phyloP scores from a whole-genome alignment of 2,113 vertebrate genomes.

The Pionites leucogaster region DNA sequence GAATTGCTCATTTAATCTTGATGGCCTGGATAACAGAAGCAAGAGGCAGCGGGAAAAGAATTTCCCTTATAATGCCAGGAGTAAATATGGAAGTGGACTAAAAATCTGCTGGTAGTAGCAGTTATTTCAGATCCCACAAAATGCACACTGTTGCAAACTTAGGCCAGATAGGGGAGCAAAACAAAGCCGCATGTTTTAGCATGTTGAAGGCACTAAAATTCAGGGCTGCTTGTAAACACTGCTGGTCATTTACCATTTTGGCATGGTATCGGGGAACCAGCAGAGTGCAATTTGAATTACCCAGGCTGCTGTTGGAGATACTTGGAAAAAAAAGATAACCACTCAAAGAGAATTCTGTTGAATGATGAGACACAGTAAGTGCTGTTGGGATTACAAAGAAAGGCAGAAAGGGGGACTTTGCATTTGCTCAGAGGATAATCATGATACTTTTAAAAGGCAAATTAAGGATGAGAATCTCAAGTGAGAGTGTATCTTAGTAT shows the following conservation, averaged over 20 bases:
- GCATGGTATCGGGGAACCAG: not conserved
- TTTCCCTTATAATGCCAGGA: accelerated
- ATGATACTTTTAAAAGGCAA: not conserved
- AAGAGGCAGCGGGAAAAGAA: not conserved
- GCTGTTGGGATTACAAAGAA: not conserved
- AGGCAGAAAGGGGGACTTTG: not conserved
- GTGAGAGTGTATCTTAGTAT: not conserved
- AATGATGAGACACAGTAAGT: not conserved
- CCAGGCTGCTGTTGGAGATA: not conserved
- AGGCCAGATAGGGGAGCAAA: not conserved
- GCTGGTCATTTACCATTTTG: not conserved
- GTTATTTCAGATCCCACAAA: not conserved
- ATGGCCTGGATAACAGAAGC: not conserved
- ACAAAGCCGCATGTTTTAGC: not conserved
- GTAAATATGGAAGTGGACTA: not conserved
- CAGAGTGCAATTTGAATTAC: not conserved
- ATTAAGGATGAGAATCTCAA: not conserved
- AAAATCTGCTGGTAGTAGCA: not conserved
- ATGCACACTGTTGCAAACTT: not conserved
- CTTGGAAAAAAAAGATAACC: not conserved
- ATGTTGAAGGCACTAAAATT: not conserved
- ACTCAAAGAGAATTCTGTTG: not conserved
- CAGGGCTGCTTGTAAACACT: not conserved
- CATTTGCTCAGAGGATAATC: not conserved
- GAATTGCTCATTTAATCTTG: not conserved